phyloP scores from a whole-genome alignment of 2,888 invertebrate genomes.

The Cerceris rybyensis region DNA sequence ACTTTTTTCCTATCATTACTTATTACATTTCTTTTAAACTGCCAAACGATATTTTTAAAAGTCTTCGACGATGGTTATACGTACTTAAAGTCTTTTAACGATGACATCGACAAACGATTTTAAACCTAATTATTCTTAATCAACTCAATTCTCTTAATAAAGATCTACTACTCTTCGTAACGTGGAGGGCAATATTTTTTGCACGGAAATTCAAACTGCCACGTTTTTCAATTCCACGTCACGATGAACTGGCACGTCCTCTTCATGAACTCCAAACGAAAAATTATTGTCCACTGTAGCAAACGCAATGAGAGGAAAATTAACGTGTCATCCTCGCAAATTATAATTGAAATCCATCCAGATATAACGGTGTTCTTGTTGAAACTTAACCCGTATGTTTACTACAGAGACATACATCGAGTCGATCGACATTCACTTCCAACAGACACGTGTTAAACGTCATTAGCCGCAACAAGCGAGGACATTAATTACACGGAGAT shows the following conservation, averaged over 20 bases:
- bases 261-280: background rate
- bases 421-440: conserved; percentile 64
- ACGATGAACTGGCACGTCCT: background rate
- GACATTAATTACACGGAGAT: conserved; percentile 74
- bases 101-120: no score
- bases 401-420: conserved; percentile 55
- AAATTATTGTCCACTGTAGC: background rate
- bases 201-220: conserved; percentile 1
- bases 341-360: conserved; percentile 44
- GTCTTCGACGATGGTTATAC: no score
- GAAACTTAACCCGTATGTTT: conserved; percentile 38
- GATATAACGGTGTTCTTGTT: conserved; percentile 10
- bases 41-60: no score
- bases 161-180: no score
- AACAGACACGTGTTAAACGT: conserved; percentile 72
- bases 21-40: no score
- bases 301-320: conserved; percentile 26
- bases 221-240: background rate
- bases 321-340: conserved; percentile 1
- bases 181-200: no score
- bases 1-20: no score
- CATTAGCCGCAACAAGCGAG: conserved; percentile 72
- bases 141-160: no score
- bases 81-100: no score
- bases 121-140: no score